phyloP scores from a whole-genome alignment of 2,888 invertebrate genomes.

The Tolmerus cingulatus region DNA sequence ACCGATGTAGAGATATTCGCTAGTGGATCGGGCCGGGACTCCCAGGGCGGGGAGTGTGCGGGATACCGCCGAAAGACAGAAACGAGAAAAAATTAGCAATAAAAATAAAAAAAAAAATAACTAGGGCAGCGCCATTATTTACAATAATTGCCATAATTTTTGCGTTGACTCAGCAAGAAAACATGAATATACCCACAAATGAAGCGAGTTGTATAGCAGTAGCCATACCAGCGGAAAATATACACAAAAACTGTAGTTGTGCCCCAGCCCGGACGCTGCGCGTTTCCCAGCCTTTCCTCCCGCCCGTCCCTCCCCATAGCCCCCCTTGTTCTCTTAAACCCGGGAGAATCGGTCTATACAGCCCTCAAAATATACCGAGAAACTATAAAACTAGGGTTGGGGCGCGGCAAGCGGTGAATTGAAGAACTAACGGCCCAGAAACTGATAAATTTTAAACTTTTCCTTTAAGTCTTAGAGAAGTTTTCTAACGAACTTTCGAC shows the following conservation, averaged over 20 bases:
- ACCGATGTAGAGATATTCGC: background rate
- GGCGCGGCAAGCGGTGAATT: background rate
- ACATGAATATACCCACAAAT: conserved; percentile 25
- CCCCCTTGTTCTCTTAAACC: background rate
- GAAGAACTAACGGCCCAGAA: conserved; percentile 40
- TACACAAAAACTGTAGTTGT: conserved; percentile 24
- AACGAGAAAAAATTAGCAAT: conserved; percentile 44
- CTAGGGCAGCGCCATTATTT: conserved; percentile 45
- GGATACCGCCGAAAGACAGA: background rate
- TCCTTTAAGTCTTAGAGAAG: conserved; percentile 39
- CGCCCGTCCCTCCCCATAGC: too few relatives aligned
- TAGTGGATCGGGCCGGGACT: background rate
- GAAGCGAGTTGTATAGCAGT: background rate
- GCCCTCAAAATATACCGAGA: background rate
- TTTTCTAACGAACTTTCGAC: conserved; percentile 41
- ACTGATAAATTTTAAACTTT: conserved; percentile 43
- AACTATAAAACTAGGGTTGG: background rate
- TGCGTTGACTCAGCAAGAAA: conserved; percentile 44
- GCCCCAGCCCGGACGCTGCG: background rate
- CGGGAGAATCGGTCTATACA: background rate
- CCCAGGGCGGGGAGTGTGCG: background rate
- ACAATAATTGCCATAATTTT: conserved; percentile 49
- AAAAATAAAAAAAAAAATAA: conserved; percentile 33
- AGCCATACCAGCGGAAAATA: conserved; percentile 2
- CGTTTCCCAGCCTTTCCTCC: background rate